Evolutionary conservation across 2,888 invertebrate species (phyloP).

Genomic region (Standfussiana lucernea): DNA sequence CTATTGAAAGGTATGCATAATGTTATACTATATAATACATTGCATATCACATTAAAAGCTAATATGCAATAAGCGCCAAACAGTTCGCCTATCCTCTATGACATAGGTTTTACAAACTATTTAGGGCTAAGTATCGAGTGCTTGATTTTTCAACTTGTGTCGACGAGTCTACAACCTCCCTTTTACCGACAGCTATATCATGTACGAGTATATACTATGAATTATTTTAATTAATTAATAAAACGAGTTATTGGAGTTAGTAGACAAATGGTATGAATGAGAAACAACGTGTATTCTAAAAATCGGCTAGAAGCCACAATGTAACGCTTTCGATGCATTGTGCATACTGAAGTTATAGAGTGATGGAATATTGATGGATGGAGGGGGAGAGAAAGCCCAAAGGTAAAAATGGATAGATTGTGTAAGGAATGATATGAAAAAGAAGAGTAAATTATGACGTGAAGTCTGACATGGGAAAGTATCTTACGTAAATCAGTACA

Average conservation of each 20-base stretch:
- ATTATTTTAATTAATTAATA: too few relatives aligned
- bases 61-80: not conserved
- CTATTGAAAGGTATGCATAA: not conserved
- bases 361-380: too few relatives aligned
- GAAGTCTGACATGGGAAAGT: not conserved
- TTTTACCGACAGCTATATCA: not conserved
- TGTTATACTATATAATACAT: too few relatives aligned
- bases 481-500: not conserved
- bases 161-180: not conserved
- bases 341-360: not conserved
- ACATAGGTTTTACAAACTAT: not conserved
- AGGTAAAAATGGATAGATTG: too few relatives aligned
- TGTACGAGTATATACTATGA: too few relatives aligned
- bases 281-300: not conserved
- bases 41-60: too few relatives aligned
- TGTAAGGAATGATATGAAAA: too few relatives aligned
- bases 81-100: not conserved
- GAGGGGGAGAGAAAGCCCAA: too few relatives aligned
- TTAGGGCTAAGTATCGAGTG: not conserved
- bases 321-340: not conserved
- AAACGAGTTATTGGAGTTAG: not conserved
- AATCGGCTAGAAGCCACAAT: not conserved
- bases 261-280: not conserved
- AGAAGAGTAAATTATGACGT: too few relatives aligned
- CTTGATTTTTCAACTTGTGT: not conserved